Evolutionary conservation across 1,140 invertebrate species (phyloP).

Genomic region (Drosophila cardini): DNA sequence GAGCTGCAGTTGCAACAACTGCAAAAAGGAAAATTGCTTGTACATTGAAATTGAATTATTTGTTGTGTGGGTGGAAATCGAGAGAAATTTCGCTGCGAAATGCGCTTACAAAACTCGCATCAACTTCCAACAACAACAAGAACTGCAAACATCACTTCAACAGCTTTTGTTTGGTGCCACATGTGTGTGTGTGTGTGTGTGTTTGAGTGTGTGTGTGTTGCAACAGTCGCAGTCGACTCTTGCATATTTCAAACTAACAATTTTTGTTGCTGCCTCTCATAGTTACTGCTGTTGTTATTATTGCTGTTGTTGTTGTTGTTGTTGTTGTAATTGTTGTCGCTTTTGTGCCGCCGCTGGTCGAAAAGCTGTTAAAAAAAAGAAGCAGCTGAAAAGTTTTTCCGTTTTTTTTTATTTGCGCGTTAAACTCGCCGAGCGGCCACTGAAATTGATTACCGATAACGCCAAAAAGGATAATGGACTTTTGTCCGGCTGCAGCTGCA

Average conservation of each 20-base stretch:
- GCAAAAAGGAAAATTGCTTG: slow-evolving; percentile 63
- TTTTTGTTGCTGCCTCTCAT: slow-evolving; percentile 37
- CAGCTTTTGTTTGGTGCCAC: slow-evolving; percentile 61
- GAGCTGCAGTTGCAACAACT: slow-evolving; percentile 29
- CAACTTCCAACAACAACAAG: slow-evolving; percentile 32
- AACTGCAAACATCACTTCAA: slow-evolving; percentile 68
- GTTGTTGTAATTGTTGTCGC: slow-evolving; percentile 33
- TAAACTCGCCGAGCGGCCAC: slow-evolving; percentile 51
- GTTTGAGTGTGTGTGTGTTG: neutral
- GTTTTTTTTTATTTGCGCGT: slow-evolving; percentile 32
- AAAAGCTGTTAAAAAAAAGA: slow-evolving; percentile 47
- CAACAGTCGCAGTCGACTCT: slow-evolving; percentile 25
- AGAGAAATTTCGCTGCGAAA: slow-evolving; percentile 70
- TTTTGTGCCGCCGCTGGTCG: slow-evolving; percentile 55
- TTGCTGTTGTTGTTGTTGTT: too few relatives aligned
- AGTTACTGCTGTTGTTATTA: slow-evolving; percentile 24
- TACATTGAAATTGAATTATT: slow-evolving; percentile 81
- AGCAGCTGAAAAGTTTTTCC: slow-evolving; percentile 39
- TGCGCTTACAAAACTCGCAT: slow-evolving; percentile 59
- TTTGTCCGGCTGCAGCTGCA: slow-evolving; percentile 62
- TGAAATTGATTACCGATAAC: slow-evolving; percentile 83
- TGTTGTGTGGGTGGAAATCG: slow-evolving; percentile 32
- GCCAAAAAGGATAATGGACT: slow-evolving; percentile 80
- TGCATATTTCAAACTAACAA: slow-evolving; percentile 82
- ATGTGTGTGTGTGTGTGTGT: slow-evolving; percentile 32